These are phyloP conservation scores for Tor tambroides DNA, from an alignment of 2,113 vertebrate species.

Conservation along the genomic window DNA sequence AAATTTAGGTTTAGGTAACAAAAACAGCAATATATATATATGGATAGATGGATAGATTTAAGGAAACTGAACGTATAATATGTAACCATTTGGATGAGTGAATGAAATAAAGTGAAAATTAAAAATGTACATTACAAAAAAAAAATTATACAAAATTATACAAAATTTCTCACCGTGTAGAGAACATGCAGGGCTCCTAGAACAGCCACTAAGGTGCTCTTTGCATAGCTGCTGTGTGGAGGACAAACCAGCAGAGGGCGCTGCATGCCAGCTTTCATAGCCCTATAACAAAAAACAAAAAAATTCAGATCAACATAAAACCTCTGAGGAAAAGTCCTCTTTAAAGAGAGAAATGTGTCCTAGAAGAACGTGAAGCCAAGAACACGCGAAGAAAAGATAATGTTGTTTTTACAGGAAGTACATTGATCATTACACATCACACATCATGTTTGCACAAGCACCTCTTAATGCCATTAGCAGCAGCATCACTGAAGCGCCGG, in stretches of 20 bases:
- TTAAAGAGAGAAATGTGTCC: background rate
- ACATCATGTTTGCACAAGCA: background rate
- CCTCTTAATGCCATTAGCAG: slow-evolving; percentile 72
- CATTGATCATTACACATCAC: background rate
- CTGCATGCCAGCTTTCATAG: slow-evolving; percentile 78
- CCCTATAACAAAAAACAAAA: slow-evolving; percentile 61
- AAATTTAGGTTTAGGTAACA: no score
- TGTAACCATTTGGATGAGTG: background rate
- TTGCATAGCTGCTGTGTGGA: slow-evolving; percentile 70
- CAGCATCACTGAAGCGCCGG: slow-evolving; percentile 78
- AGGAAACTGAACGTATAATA: background rate
- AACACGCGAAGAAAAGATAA: background rate
- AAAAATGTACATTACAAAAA: background rate
- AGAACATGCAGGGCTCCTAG: slow-evolving; percentile 80
- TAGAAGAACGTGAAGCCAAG: background rate
- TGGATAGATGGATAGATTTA: no score
- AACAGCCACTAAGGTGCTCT: slow-evolving; percentile 69
- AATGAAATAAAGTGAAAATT: background rate
- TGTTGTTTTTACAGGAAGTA: background rate
- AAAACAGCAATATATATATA: no score
- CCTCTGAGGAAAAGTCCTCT: background rate
- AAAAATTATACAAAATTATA: no score
- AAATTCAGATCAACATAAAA: background rate
- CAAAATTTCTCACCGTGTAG: slow-evolving; percentile 74
- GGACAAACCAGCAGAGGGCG: slow-evolving; percentile 80